Evolutionary conservation across 2,797 vertebrate species (phyloP).

Genomic region (Melanotaenia maccullochi): DNA sequence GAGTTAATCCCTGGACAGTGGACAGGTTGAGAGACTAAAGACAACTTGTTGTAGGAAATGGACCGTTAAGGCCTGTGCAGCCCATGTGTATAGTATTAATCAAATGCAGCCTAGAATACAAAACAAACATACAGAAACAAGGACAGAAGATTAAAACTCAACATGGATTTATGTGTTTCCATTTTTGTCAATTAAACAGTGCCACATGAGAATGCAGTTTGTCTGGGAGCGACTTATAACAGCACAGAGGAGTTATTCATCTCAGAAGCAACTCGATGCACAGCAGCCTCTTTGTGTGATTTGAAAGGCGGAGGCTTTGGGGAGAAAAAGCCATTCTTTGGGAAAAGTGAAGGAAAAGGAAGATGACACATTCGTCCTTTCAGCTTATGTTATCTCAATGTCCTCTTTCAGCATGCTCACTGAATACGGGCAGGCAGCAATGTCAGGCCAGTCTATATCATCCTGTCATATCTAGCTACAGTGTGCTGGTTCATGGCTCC

Average conservation of each 20-base stretch:
- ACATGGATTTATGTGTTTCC: conserved; percentile 61
- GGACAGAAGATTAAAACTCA: conserved; percentile 56
- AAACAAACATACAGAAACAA: conserved; percentile 61
- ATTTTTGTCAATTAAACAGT: conserved; percentile 63
- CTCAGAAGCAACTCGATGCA: conserved; percentile 44
- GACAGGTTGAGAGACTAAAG: conserved; percentile 58
- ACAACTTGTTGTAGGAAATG: conserved; percentile 56
- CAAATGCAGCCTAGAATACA: conserved; percentile 47
- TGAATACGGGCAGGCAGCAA: conserved; percentile 32
- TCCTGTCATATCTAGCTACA: conserved; percentile 36
- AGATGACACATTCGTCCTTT: conserved; percentile 46
- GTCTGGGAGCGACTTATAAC: conserved; percentile 55
- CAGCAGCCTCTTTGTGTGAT: conserved; percentile 55
- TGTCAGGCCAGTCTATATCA: conserved; percentile 45
- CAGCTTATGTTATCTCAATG: conserved; percentile 45
- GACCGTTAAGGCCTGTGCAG: conserved; percentile 69
- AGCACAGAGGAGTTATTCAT: conserved; percentile 41
- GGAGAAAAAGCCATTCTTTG: conserved; percentile 77
- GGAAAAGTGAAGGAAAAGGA: conserved; percentile 26
- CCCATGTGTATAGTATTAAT: conserved; percentile 67
- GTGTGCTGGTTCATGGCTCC: conserved; percentile 13
- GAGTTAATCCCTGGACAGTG: conserved; percentile 72
- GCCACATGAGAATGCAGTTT: conserved; percentile 41
- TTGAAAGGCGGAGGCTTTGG: conserved; percentile 75
- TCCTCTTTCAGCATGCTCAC: conserved; percentile 37